These are phyloP conservation scores for Yponomeuta sedellus DNA, from an alignment of 2,888 invertebrate genomes.

Conservation along the genomic window DNA sequence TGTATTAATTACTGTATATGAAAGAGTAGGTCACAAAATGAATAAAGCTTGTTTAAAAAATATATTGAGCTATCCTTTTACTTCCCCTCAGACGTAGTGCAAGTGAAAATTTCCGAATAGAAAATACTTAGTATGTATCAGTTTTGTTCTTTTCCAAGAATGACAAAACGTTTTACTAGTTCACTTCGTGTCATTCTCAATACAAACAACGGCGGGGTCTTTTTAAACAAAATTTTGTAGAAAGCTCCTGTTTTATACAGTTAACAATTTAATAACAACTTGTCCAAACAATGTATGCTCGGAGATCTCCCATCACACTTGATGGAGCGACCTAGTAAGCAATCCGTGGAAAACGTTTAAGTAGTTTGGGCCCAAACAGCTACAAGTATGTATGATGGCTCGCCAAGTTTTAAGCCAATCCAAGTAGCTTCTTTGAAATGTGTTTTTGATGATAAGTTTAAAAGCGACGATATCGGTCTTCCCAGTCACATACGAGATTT, in stretches of 20 bases:
- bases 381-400: slow-evolving; percentile 64
- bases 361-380: slow-evolving; percentile 53
- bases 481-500: too few relatives aligned
- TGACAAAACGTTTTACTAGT: too few relatives aligned
- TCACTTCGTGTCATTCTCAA: too few relatives aligned
- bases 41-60: slow-evolving; percentile 74
- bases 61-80: slow-evolving; percentile 7
- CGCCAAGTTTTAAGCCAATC: slow-evolving; percentile 74
- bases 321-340: slow-evolving; percentile 61
- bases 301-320: slow-evolving; percentile 61
- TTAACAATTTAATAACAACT: slow-evolving; percentile 18
- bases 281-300: slow-evolving; percentile 53
- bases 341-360: slow-evolving; percentile 67
- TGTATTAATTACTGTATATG: slow-evolving; percentile 35
- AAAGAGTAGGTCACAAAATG: slow-evolving; percentile 49
- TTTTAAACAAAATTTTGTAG: neutral
- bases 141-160: too few relatives aligned
- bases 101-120: neutral
- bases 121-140: too few relatives aligned
- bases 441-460: slow-evolving; percentile 70
- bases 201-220: too few relatives aligned
- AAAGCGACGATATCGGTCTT: neutral
- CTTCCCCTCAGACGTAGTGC: neutral
- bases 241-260: neutral
- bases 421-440: slow-evolving; percentile 74